phyloP scores from a whole-genome alignment of 2,888 invertebrate genomes.

The Eristalis tenax region DNA sequence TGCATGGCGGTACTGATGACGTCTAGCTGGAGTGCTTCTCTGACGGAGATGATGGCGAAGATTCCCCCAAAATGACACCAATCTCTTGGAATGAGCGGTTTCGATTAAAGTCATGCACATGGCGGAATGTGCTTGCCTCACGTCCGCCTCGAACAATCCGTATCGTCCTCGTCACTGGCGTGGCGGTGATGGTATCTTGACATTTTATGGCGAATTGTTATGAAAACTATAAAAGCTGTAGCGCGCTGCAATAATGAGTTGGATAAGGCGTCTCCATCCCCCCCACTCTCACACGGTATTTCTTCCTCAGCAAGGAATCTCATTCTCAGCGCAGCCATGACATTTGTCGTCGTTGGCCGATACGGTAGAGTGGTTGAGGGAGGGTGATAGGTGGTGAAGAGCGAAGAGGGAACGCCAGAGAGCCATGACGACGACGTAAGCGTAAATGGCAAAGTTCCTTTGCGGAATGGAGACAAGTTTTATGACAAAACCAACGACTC shows the following conservation, averaged over 20 bases:
- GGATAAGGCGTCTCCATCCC: constrained; percentile 36
- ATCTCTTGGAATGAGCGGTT: constrained; percentile 2
- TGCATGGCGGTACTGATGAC: constrained; percentile 3
- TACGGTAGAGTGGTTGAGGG: neutral
- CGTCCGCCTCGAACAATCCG: neutral
- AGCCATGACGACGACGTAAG: neutral
- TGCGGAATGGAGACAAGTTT: constrained; percentile 13
- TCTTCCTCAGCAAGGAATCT: constrained; percentile 1
- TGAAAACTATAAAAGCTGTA: constrained; percentile 57
- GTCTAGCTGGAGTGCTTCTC: neutral
- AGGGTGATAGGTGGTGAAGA: neutral
- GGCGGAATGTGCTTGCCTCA: neutral
- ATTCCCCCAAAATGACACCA: neutral
- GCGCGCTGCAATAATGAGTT: constrained; percentile 48
- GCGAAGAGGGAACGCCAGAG: neutral
- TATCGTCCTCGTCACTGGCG: neutral
- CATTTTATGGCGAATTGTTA: constrained; percentile 64
- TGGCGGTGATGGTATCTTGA: constrained; percentile 30
- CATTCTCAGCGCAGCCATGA: neutral
- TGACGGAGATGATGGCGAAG: neutral
- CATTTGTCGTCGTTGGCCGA: constrained; percentile 8
- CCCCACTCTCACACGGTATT: neutral
- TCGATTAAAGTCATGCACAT: constrained; percentile 50
- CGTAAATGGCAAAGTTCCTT: constrained; percentile 35
- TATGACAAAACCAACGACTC: constrained; percentile 14